Conservation (phyloP, 1,140 invertebrate species). For the Lycorma delicatula region DNA sequence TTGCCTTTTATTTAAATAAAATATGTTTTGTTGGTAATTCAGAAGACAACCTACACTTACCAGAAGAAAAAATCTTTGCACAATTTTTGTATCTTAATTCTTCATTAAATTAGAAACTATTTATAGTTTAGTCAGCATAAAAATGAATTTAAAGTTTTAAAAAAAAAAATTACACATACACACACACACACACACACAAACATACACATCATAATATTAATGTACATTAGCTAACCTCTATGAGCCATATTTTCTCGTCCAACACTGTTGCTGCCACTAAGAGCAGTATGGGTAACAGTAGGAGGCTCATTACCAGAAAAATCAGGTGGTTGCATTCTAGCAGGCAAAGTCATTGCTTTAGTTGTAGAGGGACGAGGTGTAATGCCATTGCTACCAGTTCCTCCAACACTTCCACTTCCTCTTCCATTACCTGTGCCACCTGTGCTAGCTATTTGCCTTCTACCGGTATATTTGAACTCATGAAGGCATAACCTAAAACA, state of each 20-base stretch:
- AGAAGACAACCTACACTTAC: no score
- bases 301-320: slow-evolving; percentile 41
- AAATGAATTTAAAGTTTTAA: no score
- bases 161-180: no score
- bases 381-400: slow-evolving; percentile 41
- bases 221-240: slow-evolving; percentile 11
- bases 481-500: slow-evolving; percentile 63
- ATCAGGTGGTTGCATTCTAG: slow-evolving; percentile 63
- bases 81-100: no score
- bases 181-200: no score
- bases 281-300: slow-evolving; percentile 14
- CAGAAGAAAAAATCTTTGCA: no score
- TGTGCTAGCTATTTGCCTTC: slow-evolving; percentile 54
- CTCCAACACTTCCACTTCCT: slow-evolving; percentile 38
- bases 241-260: slow-evolving; percentile 26
- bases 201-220: no score
- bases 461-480: slow-evolving; percentile 82
- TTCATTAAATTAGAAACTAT: no score
- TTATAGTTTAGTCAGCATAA: no score
- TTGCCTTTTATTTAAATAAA: no score
- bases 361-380: slow-evolving; percentile 45
- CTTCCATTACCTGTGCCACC: slow-evolving; percentile 33
- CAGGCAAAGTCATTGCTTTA: slow-evolving; percentile 66
- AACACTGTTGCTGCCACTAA: slow-evolving; percentile 29
- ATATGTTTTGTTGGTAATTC: no score